A percentile compares a stretch with the other conserved stretches of the same genome.
These are phyloP conservation scores for Rafetus swinhoei DNA, from an alignment of 2,113 vertebrate genomes.

Conservation along the genomic window DNA sequence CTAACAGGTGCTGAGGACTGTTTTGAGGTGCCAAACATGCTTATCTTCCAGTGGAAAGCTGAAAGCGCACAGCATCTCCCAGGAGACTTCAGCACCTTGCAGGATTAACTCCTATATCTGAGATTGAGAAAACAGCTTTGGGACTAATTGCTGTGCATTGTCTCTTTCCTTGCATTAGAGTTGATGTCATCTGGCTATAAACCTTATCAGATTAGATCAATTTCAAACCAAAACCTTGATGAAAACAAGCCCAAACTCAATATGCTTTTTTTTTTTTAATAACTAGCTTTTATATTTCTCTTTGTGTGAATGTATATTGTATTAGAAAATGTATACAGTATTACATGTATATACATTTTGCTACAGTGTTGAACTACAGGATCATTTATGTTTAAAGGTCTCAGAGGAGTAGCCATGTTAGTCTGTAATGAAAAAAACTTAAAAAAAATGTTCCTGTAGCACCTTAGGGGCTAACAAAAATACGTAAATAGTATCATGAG, in stretches of 20 bases:
- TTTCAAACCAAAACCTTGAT: constrained; percentile 61
- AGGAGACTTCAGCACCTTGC: background rate
- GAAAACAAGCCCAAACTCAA: constrained; percentile 53
- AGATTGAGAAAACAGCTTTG: constrained; percentile 62
- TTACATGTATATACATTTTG: accelerated
- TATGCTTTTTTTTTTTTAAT: background rate
- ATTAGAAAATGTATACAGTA: background rate
- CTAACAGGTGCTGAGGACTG: background rate
- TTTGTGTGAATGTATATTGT: accelerated
- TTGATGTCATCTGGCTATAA: constrained; percentile 71
- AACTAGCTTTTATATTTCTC: background rate
- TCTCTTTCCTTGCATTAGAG: constrained; percentile 69
- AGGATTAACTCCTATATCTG: constrained; percentile 29
- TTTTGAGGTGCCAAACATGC: background rate
- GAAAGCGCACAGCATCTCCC: background rate
- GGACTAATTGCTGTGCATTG: constrained; percentile 66
- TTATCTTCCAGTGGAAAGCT: background rate
- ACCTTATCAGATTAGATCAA: constrained; percentile 62
- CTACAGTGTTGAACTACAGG: background rate
- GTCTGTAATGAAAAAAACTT: too few relatives aligned
- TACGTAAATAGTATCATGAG: too few relatives aligned
- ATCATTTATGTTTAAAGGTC: background rate
- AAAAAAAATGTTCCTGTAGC: too few relatives aligned
- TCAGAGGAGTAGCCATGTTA: too few relatives aligned
- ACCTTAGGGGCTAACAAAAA: too few relatives aligned